Evolutionary conservation across 2,888 invertebrate genomes (phyloP).

Genomic region (Cantharis nigra): DNA sequence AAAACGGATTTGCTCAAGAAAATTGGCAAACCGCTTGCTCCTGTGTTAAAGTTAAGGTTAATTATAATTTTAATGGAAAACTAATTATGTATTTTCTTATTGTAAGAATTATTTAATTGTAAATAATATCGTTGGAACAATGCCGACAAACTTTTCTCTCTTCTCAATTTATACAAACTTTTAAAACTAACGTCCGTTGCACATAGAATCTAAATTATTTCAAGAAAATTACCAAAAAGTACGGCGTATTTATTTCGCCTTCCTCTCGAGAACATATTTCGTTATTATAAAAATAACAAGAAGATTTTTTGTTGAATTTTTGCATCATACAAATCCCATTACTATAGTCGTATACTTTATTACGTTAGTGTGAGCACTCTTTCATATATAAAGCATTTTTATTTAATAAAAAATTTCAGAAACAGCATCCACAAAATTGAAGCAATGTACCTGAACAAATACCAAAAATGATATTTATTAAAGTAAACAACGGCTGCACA

Average conservation of each 20-base stretch:
- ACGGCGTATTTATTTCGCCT: neutral
- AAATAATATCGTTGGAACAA: neutral
- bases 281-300: neutral
- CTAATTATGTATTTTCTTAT: neutral
- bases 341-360: constrained; percentile 14
- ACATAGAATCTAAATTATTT: neutral
- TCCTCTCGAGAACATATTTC: neutral
- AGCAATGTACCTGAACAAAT: constrained; percentile 1
- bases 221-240: neutral
- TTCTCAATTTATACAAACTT: neutral
- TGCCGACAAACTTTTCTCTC: neutral
- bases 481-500: neutral
- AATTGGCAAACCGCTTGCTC: neutral
- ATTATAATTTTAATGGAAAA: neutral
- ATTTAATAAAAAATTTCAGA: constrained; percentile 9
- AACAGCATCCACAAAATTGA: constrained; percentile 9
- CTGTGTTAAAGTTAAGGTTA: neutral
- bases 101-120: neutral
- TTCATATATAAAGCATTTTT: constrained; percentile 6
- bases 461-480: neutral
- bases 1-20: neutral
- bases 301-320: constrained; percentile 10
- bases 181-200: neutral
- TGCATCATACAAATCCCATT: constrained; percentile 12
- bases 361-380: constrained; percentile 10